A percentile compares a stretch with the other conserved stretches of the same genome.
Conservation (phyloP, 2,797 vertebrate genomes). For the Remorina albescens region DNA sequence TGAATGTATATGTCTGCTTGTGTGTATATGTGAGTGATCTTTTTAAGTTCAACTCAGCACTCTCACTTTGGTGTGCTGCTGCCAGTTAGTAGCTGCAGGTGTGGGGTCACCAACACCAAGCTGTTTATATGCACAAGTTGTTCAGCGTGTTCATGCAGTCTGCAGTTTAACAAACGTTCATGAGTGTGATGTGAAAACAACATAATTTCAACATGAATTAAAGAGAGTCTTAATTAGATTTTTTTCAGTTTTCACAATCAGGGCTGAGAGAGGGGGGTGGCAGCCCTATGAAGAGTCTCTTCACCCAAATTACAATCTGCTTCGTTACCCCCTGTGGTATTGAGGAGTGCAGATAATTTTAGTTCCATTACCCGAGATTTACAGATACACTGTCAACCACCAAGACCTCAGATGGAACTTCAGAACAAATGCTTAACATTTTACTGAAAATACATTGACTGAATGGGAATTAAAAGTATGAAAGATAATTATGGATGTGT, state of each 20-base stretch:
- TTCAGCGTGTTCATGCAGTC: not conserved
- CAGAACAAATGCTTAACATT: not conserved
- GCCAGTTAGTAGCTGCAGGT: not conserved
- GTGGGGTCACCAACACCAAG: not conserved
- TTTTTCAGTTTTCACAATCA: too few relatives aligned
- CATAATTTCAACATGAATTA: too few relatives aligned
- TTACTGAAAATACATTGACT: not conserved
- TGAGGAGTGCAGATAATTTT: not conserved
- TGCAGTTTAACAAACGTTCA: too few relatives aligned
- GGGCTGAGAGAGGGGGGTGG: too few relatives aligned
- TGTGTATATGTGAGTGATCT: conserved; percentile 9
- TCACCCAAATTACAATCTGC: not conserved
- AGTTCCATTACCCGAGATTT: not conserved
- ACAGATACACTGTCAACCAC: not conserved
- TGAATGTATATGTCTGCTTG: not conserved
- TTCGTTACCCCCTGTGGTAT: too few relatives aligned
- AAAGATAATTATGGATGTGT: too few relatives aligned
- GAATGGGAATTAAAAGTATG: not conserved
- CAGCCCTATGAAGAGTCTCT: not conserved
- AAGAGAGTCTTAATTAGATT: too few relatives aligned
- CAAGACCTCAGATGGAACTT: not conserved
- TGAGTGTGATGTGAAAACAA: too few relatives aligned
- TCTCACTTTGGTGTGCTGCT: not conserved
- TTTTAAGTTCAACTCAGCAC: conserved; percentile 14
- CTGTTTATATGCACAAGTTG: not conserved